These are phyloP conservation scores for Ophion obscuratus DNA, from an alignment of 2,888 invertebrate genomes.

Conservation along the genomic window DNA sequence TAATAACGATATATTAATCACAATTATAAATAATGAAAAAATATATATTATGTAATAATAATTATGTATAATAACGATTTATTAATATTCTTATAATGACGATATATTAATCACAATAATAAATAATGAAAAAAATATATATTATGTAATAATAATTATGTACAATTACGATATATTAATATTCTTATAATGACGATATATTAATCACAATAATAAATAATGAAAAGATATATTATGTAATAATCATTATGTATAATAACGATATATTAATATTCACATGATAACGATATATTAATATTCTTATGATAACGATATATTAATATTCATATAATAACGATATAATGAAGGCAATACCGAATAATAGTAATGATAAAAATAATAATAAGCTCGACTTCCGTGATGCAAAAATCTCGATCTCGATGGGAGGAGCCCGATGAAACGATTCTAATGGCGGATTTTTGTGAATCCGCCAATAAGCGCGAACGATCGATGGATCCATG, in stretches of 20 bases:
- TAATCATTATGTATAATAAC: background rate
- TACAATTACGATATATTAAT: no score
- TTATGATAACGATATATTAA: background rate
- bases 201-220: background rate
- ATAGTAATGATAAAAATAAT: background rate
- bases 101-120: background rate
- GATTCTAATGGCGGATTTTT: slow-evolving; percentile 83
- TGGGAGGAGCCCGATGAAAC: slow-evolving; percentile 79
- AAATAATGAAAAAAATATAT: background rate
- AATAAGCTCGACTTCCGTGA: slow-evolving; percentile 23
- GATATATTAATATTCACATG: background rate
- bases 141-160: no score
- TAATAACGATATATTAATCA: no score
- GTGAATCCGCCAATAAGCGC: slow-evolving; percentile 73
- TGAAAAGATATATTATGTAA: background rate
- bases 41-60: no score
- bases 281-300: background rate
- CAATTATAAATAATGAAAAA: background rate
- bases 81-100: background rate
- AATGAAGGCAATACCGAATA: background rate
- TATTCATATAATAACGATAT: background rate
- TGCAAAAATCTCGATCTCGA: slow-evolving; percentile 62
- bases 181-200: no score
- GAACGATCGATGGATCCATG: slow-evolving; percentile 66
- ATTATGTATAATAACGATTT: background rate